Conservation (phyloP, 2,797 vertebrate species). For the Silurus aristotelis region DNA sequence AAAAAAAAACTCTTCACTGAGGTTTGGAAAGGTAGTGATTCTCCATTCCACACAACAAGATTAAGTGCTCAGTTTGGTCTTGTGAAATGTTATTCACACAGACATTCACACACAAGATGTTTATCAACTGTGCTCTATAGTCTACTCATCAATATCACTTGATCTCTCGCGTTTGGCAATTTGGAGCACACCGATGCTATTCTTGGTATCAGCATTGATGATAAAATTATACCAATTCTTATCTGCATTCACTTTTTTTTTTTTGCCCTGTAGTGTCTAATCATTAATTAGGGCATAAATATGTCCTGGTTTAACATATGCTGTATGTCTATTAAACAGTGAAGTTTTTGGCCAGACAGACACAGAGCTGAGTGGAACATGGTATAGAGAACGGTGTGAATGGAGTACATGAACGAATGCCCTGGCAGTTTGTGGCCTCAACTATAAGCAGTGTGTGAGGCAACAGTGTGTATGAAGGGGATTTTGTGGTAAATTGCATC, state of each 20-base stretch:
- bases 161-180: background rate
- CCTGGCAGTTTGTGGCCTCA: background rate
- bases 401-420: background rate
- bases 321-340: background rate
- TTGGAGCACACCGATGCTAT: background rate
- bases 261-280: background rate
- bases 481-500: background rate
- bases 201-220: background rate
- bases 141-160: background rate
- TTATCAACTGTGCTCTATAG: background rate
- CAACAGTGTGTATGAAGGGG: background rate
- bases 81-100: background rate
- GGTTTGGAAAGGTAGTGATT: background rate
- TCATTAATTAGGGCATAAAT: background rate
- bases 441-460: background rate
- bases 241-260: background rate
- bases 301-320: background rate
- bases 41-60: too few species aligned
- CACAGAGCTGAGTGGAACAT: background rate
- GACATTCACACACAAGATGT: background rate
- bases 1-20: background rate
- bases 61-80: background rate
- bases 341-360: background rate
- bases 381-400: background rate
- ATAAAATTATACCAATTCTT: background rate